Conservation (phyloP, 2,797 vertebrate species). For the Rousettus madagascariensis region DNA sequence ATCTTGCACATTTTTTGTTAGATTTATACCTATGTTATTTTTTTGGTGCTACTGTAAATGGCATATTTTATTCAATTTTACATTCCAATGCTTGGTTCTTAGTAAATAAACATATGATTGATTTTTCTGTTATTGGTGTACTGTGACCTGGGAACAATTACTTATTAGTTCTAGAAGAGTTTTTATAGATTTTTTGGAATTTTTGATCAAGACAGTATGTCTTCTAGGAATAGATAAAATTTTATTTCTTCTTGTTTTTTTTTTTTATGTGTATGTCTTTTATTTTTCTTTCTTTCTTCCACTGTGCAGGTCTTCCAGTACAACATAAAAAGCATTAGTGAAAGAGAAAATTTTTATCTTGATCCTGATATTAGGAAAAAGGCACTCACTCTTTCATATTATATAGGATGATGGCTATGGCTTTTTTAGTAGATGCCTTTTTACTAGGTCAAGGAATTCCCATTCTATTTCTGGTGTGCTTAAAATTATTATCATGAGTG, state of each 20-base stretch:
- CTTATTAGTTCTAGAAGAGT: background rate
- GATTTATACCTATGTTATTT: background rate
- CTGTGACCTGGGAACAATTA: background rate
- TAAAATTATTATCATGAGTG: background rate
- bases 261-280: background rate
- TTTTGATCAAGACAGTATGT: background rate
- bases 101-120: background rate
- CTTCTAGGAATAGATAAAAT: background rate
- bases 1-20: background rate
- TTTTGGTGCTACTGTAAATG: background rate
- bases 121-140: background rate
- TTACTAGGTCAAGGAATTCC: background rate
- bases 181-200: background rate
- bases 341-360: background rate
- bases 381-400: background rate
- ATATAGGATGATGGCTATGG: background rate
- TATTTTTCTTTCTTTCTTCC: constrained; percentile 16
- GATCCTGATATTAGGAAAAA: background rate
- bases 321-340: background rate
- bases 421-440: background rate
- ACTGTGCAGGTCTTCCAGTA: background rate
- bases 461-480: background rate
- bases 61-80: background rate
- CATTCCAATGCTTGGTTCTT: background rate
- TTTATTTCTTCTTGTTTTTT: background rate